Evolutionary conservation across 2,113 vertebrate species (phyloP).

Genomic region (Taurulus bubalis): DNA sequence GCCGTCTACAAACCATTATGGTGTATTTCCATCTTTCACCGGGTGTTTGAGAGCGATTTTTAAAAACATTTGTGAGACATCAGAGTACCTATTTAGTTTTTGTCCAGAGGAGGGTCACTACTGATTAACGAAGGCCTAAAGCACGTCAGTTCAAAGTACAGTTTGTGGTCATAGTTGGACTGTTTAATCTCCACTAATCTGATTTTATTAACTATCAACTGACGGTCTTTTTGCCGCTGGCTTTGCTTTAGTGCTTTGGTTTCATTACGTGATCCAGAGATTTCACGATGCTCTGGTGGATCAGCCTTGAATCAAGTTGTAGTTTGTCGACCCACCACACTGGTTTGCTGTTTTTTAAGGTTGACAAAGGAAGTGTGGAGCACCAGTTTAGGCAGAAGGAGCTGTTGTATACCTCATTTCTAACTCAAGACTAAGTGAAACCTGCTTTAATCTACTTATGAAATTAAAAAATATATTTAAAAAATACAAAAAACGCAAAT

Average conservation of each 20-base stretch:
- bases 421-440: conserved; percentile 90
- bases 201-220: conserved; percentile 1
- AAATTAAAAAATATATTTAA: conserved; percentile 57
- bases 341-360: conserved; percentile 56
- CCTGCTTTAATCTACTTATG: conserved; percentile 92
- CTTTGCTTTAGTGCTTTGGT: conserved; percentile 46
- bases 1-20: conserved; percentile 68
- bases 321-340: conserved; percentile 46
- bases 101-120: conserved; percentile 32
- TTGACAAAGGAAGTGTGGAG: conserved; percentile 45
- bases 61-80: conserved; percentile 16
- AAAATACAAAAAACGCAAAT: conserved; percentile 43
- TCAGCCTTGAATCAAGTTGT: conserved; percentile 27
- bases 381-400: conserved; percentile 81
- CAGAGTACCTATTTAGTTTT: conserved; percentile 21
- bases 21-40: conserved; percentile 69
- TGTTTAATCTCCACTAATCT: background rate
- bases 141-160: conserved; percentile 37
- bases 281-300: conserved; percentile 28
- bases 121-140: conserved; percentile 46
- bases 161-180: conserved; percentile 21
- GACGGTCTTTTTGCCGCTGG: conserved; percentile 21
- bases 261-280: conserved; percentile 21
- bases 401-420: conserved; percentile 98
- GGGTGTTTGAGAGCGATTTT: conserved; percentile 40